These are phyloP conservation scores for Hemicrepidius hirtus DNA, from an alignment of 2,888 invertebrate species.

Conservation along the genomic window DNA sequence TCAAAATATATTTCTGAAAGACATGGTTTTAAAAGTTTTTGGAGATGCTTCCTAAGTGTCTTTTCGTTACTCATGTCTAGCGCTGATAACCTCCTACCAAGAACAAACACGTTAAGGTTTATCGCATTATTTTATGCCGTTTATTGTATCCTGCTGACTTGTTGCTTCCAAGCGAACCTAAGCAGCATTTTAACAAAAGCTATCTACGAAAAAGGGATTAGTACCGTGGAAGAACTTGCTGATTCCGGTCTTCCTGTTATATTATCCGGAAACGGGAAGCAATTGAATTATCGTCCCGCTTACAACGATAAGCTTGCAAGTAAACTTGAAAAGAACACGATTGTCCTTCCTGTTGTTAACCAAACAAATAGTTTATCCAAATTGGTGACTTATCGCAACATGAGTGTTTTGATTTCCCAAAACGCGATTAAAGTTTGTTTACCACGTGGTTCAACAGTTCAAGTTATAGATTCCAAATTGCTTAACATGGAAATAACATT, in stretches of 20 bases:
- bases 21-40: neutral
- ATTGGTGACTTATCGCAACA: neutral
- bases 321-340: neutral
- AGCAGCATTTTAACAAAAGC: neutral
- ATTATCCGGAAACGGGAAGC: neutral
- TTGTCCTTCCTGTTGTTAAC: neutral
- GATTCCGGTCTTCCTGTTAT: neutral
- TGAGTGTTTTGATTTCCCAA: neutral
- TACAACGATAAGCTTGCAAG: neutral
- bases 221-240: neutral
- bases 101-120: neutral
- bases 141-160: neutral
- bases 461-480: neutral
- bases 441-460: neutral
- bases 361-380: neutral
- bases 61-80: neutral
- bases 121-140: neutral
- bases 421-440: neutral
- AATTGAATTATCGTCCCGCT: neutral
- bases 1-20: neutral
- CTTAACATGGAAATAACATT: neutral
- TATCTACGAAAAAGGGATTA: neutral
- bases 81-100: neutral
- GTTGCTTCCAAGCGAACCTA: neutral
- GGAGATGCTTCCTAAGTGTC: neutral